These are phyloP conservation scores for Spicauda simplicius DNA, from an alignment of 2,888 invertebrate species.

Conservation along the genomic window DNA sequence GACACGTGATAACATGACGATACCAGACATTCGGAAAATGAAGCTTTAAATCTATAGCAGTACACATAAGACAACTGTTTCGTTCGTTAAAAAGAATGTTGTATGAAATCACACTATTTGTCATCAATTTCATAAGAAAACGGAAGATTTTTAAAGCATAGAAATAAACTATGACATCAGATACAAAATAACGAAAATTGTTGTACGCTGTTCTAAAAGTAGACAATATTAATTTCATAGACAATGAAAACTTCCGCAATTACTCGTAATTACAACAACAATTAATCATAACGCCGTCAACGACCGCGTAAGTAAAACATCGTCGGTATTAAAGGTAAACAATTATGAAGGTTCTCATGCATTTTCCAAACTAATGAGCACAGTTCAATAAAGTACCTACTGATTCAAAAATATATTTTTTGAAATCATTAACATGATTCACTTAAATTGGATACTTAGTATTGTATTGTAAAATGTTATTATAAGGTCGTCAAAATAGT, in stretches of 20 bases:
- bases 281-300: constrained; percentile 19
- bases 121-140: no score
- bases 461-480: no score
- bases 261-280: neutral
- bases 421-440: no score
- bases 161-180: neutral
- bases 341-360: neutral
- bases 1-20: constrained; percentile 15
- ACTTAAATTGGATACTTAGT: no score
- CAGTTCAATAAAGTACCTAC: no score
- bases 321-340: constrained; percentile 3
- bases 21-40: constrained; percentile 18
- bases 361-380: neutral
- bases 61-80: neutral
- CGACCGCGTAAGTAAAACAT: constrained; percentile 9
- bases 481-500: no score
- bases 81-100: neutral
- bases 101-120: no score
- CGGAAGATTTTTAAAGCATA: neutral
- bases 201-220: neutral
- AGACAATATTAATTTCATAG: neutral
- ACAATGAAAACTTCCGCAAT: constrained; percentile 19
- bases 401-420: no score
- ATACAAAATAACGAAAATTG: neutral
- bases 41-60: neutral